Base-by-base conservation (phyloP, 2,888 invertebrate species). In the Melinopterus prodromus region DNA sequence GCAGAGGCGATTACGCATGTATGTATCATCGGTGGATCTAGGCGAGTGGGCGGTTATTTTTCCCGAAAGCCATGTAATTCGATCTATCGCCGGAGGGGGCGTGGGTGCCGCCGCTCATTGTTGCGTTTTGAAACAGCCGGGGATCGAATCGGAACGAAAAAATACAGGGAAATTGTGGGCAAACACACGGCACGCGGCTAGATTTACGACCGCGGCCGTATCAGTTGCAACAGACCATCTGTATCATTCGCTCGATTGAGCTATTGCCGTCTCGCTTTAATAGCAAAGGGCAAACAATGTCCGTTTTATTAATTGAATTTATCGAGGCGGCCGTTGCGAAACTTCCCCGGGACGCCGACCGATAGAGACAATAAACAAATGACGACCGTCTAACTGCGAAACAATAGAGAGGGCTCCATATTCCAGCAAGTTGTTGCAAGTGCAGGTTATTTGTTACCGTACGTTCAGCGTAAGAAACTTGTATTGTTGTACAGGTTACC, bases 21-120 rank as follows among this genome's bases (percentile, higher is more conserved):
- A 36, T 74, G 36, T 35, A 74, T 74, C 74, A 37, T n/a, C 74
- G 74, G n/a, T 74, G 74, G 2, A 74, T 74, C 74, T 71, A 16
- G 71, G 79, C 69, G 77, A 77, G 77, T 80, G 77, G 79, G 77
- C 74, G 79, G 79, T 26, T 15, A 77, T 80, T 80, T 80, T 77
- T 80, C 69, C 71, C 38, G 75, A 69, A 71, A 38, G 71, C 69
- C 53, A 77, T 74, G 77, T 80, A 77, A 80, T 79, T 74, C 74
- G 74, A 74, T 74, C 74, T 74, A 74, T 74, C 74, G 74, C 76
- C 78, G 69, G 76, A 69, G 76, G 71, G 77, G 70, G 77, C 16
- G 79, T 71, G 74, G 71, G 77, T 69, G 71, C 71, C 71, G 71
- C 16, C 38, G 70, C 69, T 16, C 6, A 80, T 77, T 80, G 77